Base-by-base conservation (phyloP, 2,888 invertebrate genomes). In the Caenorhabditis angaria region DNA sequence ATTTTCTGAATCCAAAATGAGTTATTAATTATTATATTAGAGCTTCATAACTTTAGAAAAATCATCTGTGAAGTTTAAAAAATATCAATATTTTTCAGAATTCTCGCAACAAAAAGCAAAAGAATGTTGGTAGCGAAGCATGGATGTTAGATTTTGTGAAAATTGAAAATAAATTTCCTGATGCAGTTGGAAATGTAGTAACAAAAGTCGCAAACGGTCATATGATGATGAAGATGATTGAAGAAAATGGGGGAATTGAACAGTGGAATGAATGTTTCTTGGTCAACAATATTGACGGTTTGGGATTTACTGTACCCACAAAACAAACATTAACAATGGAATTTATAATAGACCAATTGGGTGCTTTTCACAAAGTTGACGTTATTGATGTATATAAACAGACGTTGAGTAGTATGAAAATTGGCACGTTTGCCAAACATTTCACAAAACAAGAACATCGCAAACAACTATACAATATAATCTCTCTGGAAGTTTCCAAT, bases 401-500 rank as follows among this genome's bases (percentile, higher is more conserved):
- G 88, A 91, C 91, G 54, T 93, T 93, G 60, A 89, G 93, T 71
- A 91, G 92, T 75, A 94, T 95, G 94, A 91, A 92, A 53, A 90
- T 95, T 80, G 90, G 91, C 20, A 93, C 94, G 84, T 94, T 86
- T 24, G 50, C 61, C 12, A 57, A 70, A 24, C 70, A 76, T 35
- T 62, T 72, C 8, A 69, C 65, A 10, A 63, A 60, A 22, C 28
- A 35, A 2, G 2, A 14, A 3, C 70, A 61, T 0, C 66, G 81
- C 25, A 57, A 61, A 1, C 53, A 94, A 93, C 89, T 94, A 92
- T 88, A 92, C 75, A 89, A 94, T 88, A 92, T 93, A 18, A 92
- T 94, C 76, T 93, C 93, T 83, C 89, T 95, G 78, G 95, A 95
- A 90, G 94, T 95, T 88, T 92, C 93, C n/a, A n/a, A n/a, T n/a